These are phyloP conservation scores for Azorinus chamasolen DNA, from an alignment of 2,888 invertebrate species.

Conservation along the genomic window DNA sequence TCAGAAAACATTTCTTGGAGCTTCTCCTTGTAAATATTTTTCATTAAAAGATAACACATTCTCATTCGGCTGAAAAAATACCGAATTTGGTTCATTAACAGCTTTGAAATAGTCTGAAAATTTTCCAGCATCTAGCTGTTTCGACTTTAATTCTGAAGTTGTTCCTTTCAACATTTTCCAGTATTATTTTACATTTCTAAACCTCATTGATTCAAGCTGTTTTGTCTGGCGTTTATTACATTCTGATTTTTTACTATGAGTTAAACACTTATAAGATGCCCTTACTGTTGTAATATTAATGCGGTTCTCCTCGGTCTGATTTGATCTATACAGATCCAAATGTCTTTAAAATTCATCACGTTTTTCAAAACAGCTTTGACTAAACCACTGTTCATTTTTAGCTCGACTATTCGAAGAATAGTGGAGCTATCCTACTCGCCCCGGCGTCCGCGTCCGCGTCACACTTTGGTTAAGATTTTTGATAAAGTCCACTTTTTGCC, in stretches of 20 bases:
- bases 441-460: too few relatives aligned
- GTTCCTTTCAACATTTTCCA: conserved; percentile 5
- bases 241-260: background rate
- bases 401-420: too few relatives aligned
- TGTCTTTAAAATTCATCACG: background rate
- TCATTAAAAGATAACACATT: too few relatives aligned
- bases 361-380: background rate
- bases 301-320: background rate
- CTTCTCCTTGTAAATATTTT: conserved; percentile 8
- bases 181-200: conserved; percentile 16
- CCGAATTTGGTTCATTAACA: background rate
- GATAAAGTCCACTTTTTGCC: too few relatives aligned
- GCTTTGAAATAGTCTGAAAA: background rate
- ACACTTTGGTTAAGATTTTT: too few relatives aligned
- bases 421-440: too few relatives aligned
- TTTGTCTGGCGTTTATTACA: background rate
- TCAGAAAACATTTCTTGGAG: conserved; percentile 15
- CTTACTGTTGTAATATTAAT: background rate
- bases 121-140: background rate
- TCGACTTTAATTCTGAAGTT: background rate
- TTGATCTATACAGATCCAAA: background rate
- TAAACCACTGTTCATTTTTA: conserved; percentile 6
- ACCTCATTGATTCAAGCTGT: background rate
- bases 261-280: background rate
- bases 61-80: conserved; percentile 1